phyloP scores from a whole-genome alignment of 2,797 vertebrate genomes.

The Labroides dimidiatus region DNA sequence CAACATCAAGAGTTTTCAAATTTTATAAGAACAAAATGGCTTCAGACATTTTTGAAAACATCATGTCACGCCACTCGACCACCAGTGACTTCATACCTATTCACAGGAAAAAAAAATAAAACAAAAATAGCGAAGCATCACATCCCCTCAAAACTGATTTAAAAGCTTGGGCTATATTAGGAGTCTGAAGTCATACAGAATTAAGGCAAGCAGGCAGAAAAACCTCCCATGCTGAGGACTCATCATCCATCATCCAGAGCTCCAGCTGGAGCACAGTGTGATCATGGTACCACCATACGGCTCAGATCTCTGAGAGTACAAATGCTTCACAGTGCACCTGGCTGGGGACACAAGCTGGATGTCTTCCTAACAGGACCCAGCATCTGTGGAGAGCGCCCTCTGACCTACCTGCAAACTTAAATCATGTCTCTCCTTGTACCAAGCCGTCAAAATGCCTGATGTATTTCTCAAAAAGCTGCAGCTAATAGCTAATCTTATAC shows the following conservation, averaged over 20 bases:
- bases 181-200: conserved; percentile 58
- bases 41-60: conserved; percentile 20
- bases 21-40: conserved; percentile 14
- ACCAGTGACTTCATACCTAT: conserved; percentile 30
- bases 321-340: conserved; percentile 45
- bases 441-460: background rate
- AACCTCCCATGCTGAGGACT: conserved; percentile 44
- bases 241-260: conserved; percentile 60
- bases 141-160: conserved; percentile 8
- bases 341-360: conserved; percentile 41
- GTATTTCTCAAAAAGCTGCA: conserved; percentile 6
- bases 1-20: conserved; percentile 20
- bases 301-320: conserved; percentile 41
- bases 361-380: conserved; percentile 17
- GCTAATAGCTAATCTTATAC: background rate
- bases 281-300: conserved; percentile 46
- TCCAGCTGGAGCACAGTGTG: conserved; percentile 62
- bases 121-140: background rate
- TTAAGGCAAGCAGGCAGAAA: conserved; percentile 62
- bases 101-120: background rate
- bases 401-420: conserved; percentile 16
- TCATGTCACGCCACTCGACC: conserved; percentile 23
- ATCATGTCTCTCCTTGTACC: background rate
- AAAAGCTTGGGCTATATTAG: conserved; percentile 55
- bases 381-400: conserved; percentile 30